Evolutionary conservation across 2,797 vertebrate species (phyloP).

Genomic region (Phataginus tetradactyla): DNA sequence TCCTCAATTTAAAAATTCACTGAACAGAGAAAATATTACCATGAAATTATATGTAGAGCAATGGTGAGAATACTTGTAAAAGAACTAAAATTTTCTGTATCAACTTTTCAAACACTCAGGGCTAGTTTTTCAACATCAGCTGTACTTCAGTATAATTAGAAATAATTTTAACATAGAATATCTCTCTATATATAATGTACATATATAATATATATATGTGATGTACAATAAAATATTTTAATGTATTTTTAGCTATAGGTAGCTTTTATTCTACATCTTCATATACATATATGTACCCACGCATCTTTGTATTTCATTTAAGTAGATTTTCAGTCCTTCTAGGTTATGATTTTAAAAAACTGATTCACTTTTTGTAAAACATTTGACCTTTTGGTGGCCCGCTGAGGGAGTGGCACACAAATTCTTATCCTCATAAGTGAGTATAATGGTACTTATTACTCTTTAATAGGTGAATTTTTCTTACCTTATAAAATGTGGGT

Average conservation of each 20-base stretch:
- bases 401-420: background rate
- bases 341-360: background rate
- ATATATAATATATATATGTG: background rate
- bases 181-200: too few species aligned
- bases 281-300: background rate
- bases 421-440: background rate
- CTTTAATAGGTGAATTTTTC: background rate
- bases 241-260: too few species aligned
- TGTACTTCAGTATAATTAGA: background rate
- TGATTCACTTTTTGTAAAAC: background rate
- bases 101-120: background rate
- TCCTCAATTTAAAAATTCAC: background rate
- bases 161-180: background rate
- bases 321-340: background rate
- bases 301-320: background rate
- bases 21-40: background rate
- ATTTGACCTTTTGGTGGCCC: background rate
- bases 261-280: too few species aligned
- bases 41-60: background rate
- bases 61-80: background rate
- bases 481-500: background rate
- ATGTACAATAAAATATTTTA: too few species aligned
- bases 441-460: background rate
- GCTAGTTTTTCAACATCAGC: background rate
- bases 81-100: background rate